Evolutionary conservation across 2,113 vertebrate genomes (phyloP).

Genomic region (Callaeas wilsoni): DNA sequence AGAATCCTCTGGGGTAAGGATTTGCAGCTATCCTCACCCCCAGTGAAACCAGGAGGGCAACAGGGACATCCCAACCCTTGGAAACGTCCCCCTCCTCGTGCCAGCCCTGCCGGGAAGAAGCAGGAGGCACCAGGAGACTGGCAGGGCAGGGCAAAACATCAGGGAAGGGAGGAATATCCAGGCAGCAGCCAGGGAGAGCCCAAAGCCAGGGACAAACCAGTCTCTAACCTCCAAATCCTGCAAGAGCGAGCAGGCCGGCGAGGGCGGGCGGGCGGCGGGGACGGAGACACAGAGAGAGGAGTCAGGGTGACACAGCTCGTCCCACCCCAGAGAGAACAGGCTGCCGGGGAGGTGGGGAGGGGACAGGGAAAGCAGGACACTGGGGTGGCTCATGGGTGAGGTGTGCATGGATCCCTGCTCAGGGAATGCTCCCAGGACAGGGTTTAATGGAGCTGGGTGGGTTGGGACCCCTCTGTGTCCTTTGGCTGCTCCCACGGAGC

Average conservation of each 20-base stretch:
- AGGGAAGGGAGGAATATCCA: neutral
- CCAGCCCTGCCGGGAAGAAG: neutral
- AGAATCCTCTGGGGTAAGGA: neutral
- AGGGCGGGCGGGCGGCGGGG: conserved; percentile 44
- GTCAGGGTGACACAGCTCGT: neutral
- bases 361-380: neutral
- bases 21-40: neutral
- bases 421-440: accelerated
- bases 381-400: neutral
- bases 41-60: neutral
- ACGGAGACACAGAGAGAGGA: conserved; percentile 44
- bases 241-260: conserved; percentile 34
- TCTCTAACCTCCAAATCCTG: conserved; percentile 79
- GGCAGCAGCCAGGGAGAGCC: conserved; percentile 1
- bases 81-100: accelerated
- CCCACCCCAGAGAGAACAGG: neutral
- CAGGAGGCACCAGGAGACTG: neutral
- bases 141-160: neutral
- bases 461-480: neutral
- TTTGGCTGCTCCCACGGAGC: neutral
- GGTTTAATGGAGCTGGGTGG: accelerated
- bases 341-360: neutral
- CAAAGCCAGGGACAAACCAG: conserved; percentile 22
- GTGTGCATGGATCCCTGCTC: neutral
- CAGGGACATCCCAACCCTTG: neutral